Evolutionary conservation across 2,888 invertebrate species (phyloP), one percentile per base, ranked within the genome.

Genomic region (Acheta domesticus): DNA sequence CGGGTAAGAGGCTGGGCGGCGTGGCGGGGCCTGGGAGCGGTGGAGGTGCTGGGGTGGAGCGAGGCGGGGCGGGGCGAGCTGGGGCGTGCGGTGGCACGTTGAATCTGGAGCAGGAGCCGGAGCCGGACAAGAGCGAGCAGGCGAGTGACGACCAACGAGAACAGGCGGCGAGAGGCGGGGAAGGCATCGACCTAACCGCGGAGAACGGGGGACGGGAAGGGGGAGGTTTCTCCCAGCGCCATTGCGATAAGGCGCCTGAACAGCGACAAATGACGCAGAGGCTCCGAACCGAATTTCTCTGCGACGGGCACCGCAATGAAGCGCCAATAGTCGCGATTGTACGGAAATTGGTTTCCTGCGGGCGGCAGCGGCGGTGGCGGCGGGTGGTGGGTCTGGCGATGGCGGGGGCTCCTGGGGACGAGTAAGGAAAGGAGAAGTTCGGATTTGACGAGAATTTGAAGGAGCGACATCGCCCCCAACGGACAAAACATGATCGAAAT

Each of bases 251-350:
- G 62, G 16, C 62, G n/a, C 62, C 62, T 16, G 62, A 62, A 62
- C 62, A 62, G 62, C 62, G 62, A 62, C 62, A 62, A 62, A 62
- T 62, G 62, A 62, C 62, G 62, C n/a, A 14, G 16, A 62, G 62
- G 62, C 62, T 62, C 62, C 62, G 12, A 62, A 62, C 16, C 62
- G 62, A 62, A 62, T 62, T 62, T 62, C 62, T 62, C 62, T n/a
- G 62, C 5, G n/a, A n/a, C 62, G 62, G 23, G 16, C 62, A n/a
- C 62, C n/a, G 62, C 62, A 62, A 62, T 62, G 62, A 62, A 62
- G 62, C 62, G 62, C 62, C 62, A 62, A 62, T 62, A 62, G 62
- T 62, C 62, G 62, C 62, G 62, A 62, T 62, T 62, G 62, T 62
- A 62, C 62, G 62, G 62, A 62, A 62, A 62, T 62, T 62, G 62